A percentile compares a stretch with the other conserved stretches of the same genome.
These are phyloP conservation scores for Archivesica marissinica DNA, from an alignment of 1,140 invertebrate species.

Conservation along the genomic window DNA sequence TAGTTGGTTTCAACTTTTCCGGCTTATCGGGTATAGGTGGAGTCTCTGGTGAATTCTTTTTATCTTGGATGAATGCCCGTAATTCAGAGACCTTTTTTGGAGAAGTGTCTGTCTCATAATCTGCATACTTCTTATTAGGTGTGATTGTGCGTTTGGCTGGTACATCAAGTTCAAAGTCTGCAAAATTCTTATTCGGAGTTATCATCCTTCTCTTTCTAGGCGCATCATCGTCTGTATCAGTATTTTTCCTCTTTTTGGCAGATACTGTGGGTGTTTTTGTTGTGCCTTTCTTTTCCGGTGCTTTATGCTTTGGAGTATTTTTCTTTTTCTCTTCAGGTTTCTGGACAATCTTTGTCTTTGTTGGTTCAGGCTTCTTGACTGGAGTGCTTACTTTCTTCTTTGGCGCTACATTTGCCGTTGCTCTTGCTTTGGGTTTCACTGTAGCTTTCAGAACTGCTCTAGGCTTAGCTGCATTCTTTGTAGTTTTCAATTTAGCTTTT, in stretches of 20 bases:
- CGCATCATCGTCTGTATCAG: neutral
- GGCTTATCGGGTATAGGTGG: neutral
- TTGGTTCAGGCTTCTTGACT: neutral
- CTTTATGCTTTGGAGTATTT: conserved; percentile 5
- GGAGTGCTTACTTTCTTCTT: conserved; percentile 13
- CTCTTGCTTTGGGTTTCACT: neutral
- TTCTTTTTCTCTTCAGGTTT: conserved; percentile 20
- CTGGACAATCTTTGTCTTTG: neutral
- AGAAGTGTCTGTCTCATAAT: conserved; percentile 42
- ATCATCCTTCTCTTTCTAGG: conserved; percentile 59
- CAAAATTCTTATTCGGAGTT: conserved; percentile 58
- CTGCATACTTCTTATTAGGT: conserved; percentile 58
- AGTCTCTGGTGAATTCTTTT: conserved; percentile 20
- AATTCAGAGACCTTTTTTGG: conserved; percentile 50
- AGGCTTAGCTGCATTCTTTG: conserved; percentile 8
- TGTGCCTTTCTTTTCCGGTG: neutral
- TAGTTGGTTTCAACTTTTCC: neutral
- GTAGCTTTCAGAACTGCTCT: neutral
- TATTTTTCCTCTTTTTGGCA: conserved; percentile 37
- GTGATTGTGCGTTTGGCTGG: conserved; percentile 43
- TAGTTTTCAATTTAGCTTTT: conserved; percentile 11
- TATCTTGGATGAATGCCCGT: conserved; percentile 51
- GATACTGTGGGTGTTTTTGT: neutral
- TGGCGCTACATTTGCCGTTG: neutral
- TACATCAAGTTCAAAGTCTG: conserved; percentile 54